phyloP scores from a whole-genome alignment of 2,113 vertebrate species.

The Oncorhynchus mykiss region DNA sequence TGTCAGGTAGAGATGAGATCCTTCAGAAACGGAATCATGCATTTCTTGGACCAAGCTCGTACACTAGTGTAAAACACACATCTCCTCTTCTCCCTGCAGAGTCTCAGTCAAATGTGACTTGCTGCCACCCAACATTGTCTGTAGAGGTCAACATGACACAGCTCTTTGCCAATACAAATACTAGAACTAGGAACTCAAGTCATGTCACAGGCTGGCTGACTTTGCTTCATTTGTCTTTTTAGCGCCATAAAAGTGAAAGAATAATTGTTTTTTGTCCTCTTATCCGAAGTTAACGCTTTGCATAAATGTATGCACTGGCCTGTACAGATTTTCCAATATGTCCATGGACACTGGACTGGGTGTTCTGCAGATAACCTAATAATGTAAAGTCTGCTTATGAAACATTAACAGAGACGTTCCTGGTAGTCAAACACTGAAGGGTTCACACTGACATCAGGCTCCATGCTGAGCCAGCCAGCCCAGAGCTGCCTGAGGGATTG shows the following conservation, averaged over 20 bases:
- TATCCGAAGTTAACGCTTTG: not conserved
- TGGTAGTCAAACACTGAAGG: not conserved
- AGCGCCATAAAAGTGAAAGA: not conserved
- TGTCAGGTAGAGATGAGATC: no score
- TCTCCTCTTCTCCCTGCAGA: no score
- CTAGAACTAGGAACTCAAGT: not conserved
- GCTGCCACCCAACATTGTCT: not conserved
- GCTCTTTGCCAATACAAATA: slow-evolving; percentile 15
- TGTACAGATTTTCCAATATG: slow-evolving; percentile 1
- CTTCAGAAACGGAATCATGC: not conserved
- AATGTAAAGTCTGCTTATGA: not conserved
- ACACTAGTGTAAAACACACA: no score
- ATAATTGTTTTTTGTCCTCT: not conserved
- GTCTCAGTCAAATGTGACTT: slow-evolving; percentile 7
- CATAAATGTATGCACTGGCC: not conserved
- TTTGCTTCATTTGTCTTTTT: not conserved
- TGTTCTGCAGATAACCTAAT: not conserved
- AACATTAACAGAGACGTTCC: not conserved
- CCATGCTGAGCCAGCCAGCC: not conserved
- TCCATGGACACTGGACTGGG: not conserved
- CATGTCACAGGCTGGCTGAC: not conserved
- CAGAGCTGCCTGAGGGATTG: no score
- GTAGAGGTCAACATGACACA: slow-evolving; percentile 10
- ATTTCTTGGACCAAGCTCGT: not conserved
- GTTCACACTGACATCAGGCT: slow-evolving; percentile 2